These are phyloP conservation scores for Xanthia icteritia DNA, from an alignment of 2,888 invertebrate genomes.

Conservation along the genomic window DNA sequence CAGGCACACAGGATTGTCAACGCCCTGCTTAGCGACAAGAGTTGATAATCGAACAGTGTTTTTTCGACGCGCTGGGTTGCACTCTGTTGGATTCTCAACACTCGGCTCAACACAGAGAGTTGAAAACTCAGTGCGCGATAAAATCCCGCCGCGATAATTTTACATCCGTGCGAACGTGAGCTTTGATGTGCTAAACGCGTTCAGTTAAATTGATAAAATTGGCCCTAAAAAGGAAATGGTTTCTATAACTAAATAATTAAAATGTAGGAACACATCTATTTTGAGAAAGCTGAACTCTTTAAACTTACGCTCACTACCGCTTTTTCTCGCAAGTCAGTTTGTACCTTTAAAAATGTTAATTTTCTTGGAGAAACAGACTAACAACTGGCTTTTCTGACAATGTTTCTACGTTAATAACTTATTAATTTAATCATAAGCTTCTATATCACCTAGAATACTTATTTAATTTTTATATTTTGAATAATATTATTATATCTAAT, in stretches of 20 bases:
- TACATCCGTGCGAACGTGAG: too few relatives aligned
- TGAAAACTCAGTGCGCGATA: too few relatives aligned
- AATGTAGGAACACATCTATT: conserved; percentile 44
- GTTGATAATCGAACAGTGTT: too few relatives aligned
- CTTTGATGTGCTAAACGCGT: not conserved
- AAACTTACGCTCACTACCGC: conserved; percentile 55
- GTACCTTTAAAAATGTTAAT: conserved; percentile 58
- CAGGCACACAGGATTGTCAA: too few relatives aligned
- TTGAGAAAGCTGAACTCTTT: conserved; percentile 36
- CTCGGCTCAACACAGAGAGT: too few relatives aligned
- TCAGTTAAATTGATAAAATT: not conserved
- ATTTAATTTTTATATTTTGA: not conserved
- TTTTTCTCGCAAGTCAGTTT: conserved; percentile 49
- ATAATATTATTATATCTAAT: not conserved
- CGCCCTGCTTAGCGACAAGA: too few relatives aligned
- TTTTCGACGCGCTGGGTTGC: too few relatives aligned
- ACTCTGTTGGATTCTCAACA: too few relatives aligned
- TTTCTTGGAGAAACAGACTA: conserved; percentile 35
- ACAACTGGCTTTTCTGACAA: not conserved
- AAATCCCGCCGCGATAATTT: too few relatives aligned
- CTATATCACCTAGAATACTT: not conserved
- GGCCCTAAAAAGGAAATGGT: conserved; percentile 2
- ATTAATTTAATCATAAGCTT: not conserved
- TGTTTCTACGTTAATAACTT: conserved; percentile 11
- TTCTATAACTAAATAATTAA: conserved; percentile 24